Evolutionary conservation across 2,113 vertebrate genomes (phyloP).

Genomic region (Chloropsis hardwickii): DNA sequence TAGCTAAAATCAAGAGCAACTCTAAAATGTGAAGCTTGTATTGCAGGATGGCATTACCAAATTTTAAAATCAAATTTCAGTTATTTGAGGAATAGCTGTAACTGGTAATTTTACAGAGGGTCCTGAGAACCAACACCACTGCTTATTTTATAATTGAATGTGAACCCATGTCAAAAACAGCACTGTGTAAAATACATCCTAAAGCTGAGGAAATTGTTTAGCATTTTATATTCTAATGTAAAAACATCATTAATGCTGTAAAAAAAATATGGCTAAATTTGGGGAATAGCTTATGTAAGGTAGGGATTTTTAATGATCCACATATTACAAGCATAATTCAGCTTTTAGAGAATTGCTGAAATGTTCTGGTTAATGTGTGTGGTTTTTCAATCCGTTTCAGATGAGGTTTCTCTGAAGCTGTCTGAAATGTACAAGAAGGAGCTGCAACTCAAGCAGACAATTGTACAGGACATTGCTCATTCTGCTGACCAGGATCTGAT

Average conservation of each 20-base stretch:
- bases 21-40: background rate
- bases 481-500: slow-evolving; percentile 71
- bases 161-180: background rate
- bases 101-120: background rate
- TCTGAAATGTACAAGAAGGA: slow-evolving; percentile 81
- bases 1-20: background rate
- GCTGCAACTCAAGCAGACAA: slow-evolving; percentile 78
- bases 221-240: background rate
- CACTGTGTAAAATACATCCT: background rate
- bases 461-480: slow-evolving; percentile 85
- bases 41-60: background rate
- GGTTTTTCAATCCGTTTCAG: slow-evolving; percentile 69
- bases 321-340: background rate
- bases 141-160: background rate
- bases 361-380: background rate
- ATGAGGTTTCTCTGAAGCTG: slow-evolving; percentile 71
- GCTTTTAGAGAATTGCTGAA: background rate
- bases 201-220: background rate
- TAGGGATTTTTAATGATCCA: background rate
- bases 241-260: background rate
- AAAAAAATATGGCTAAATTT: background rate
- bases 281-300: background rate
- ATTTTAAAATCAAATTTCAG: background rate
- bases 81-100: background rate
- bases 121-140: background rate